Conservation (phyloP, 1,140 invertebrate species). For the Acromyrmex charruanus region DNA sequence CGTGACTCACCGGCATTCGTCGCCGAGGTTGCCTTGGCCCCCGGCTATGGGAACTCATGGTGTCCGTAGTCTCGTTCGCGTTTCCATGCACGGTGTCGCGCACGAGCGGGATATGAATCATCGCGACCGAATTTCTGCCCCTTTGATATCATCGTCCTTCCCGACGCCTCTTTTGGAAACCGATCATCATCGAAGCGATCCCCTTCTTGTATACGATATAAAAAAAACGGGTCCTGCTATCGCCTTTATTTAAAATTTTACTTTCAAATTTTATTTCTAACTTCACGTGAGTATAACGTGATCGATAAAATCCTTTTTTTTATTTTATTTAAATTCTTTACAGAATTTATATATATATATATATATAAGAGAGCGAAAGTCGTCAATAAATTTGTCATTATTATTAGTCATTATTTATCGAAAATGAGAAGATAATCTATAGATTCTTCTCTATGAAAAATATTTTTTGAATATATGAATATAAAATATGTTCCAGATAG, state of each 20-base stretch:
- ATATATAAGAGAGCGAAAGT: background rate
- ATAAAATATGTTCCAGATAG: background rate
- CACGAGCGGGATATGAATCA: slow-evolving; percentile 52
- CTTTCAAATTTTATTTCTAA: too few relatives aligned
- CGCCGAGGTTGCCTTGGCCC: slow-evolving; percentile 49
- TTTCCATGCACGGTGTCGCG: slow-evolving; percentile 55
- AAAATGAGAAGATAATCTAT: background rate
- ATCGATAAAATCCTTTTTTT: background rate
- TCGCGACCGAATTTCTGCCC: slow-evolving; percentile 61
- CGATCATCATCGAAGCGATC: background rate
- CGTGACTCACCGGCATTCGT: slow-evolving; percentile 72
- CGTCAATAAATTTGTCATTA: background rate
- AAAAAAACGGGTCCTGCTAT: background rate
- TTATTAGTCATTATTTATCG: background rate
- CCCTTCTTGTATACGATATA: background rate
- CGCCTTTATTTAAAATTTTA: slow-evolving; percentile 14
- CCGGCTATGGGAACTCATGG: slow-evolving; percentile 65
- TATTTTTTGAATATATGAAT: background rate
- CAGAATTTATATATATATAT: background rate
- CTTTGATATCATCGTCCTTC: slow-evolving; percentile 9
- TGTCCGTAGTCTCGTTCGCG: slow-evolving; percentile 47
- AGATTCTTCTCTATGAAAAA: background rate
- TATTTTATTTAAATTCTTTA: background rate
- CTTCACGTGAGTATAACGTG: too few relatives aligned
- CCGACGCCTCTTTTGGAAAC: slow-evolving; percentile 25